phyloP scores from a whole-genome alignment of 2,797 vertebrate species.

The Heteromormyrus szaboi region DNA sequence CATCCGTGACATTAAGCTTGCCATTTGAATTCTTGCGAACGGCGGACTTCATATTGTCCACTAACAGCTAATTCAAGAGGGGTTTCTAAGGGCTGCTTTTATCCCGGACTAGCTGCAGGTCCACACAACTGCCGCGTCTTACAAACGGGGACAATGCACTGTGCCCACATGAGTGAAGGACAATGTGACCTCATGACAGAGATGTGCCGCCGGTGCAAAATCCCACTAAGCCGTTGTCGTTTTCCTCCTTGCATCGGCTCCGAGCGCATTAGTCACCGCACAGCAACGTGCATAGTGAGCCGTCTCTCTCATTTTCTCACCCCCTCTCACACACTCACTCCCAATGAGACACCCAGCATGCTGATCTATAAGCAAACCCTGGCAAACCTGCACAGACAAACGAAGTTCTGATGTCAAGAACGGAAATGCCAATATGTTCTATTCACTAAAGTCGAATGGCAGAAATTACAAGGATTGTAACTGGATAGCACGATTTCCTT shows the following conservation, averaged over 20 bases:
- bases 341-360: neutral
- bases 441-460: neutral
- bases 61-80: conserved; percentile 64
- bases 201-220: conserved; percentile 69
- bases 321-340: conserved; percentile 2
- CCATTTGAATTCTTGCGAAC: conserved; percentile 55
- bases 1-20: conserved; percentile 57
- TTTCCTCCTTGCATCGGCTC: conserved; percentile 61
- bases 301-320: neutral
- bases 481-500: neutral
- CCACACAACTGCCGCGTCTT: conserved; percentile 64
- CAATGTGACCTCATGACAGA: conserved; percentile 66
- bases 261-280: conserved; percentile 37
- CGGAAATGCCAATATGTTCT: neutral
- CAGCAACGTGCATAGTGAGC: conserved; percentile 19
- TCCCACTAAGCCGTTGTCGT: conserved; percentile 59
- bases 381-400: neutral
- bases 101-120: conserved; percentile 56
- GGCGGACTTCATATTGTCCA: conserved; percentile 61
- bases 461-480: neutral
- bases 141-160: conserved; percentile 66
- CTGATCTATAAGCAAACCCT: neutral
- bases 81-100: conserved; percentile 68
- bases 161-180: conserved; percentile 65
- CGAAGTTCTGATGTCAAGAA: neutral